Conservation (phyloP, 1,140 invertebrate genomes). For the Zaprionus vittiger region DNA sequence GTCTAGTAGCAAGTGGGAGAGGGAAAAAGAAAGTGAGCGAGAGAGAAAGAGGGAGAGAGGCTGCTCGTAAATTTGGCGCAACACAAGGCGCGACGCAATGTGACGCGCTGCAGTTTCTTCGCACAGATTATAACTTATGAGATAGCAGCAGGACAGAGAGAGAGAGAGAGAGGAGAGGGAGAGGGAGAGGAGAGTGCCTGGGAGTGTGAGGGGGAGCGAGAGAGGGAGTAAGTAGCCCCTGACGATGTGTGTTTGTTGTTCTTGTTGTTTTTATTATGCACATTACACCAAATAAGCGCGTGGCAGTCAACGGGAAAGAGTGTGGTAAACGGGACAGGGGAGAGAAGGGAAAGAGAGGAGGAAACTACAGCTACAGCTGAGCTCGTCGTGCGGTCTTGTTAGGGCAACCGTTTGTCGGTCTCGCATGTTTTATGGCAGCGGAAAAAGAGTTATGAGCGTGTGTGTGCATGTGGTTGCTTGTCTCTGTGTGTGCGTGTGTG, state of each 20-base stretch:
- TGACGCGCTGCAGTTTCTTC: conserved; percentile 59
- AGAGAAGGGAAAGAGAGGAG: background rate
- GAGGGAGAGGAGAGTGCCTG: background rate
- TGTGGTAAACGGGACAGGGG: background rate
- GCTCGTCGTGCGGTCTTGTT: conserved; percentile 33
- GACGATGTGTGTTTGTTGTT: conserved; percentile 16
- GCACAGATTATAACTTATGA: conserved; percentile 67
- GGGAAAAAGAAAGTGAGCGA: background rate
- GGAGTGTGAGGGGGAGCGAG: background rate
- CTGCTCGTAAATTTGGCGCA: conserved; percentile 70
- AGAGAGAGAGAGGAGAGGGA: background rate
- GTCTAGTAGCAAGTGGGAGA: background rate
- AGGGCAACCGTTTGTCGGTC: conserved; percentile 38
- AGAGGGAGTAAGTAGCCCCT: conserved; percentile 20
- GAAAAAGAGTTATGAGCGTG: conserved; percentile 34
- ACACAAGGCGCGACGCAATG: conserved; percentile 1
- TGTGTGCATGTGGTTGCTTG: conserved; percentile 4
- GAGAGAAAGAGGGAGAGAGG: conserved; percentile 25
- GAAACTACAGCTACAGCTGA: background rate
- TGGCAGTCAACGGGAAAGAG: background rate
- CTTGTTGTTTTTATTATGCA: conserved; percentile 43
- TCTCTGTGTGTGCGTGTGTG: conserved; percentile 2
- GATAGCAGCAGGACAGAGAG: conserved; percentile 12
- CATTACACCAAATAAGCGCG: conserved; percentile 52
- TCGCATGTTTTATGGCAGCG: conserved; percentile 35